A percentile compares a stretch with the other conserved stretches of the same genome.
These are phyloP conservation scores for Lasiommata megera DNA, from an alignment of 2,888 invertebrate genomes.

Conservation along the genomic window DNA sequence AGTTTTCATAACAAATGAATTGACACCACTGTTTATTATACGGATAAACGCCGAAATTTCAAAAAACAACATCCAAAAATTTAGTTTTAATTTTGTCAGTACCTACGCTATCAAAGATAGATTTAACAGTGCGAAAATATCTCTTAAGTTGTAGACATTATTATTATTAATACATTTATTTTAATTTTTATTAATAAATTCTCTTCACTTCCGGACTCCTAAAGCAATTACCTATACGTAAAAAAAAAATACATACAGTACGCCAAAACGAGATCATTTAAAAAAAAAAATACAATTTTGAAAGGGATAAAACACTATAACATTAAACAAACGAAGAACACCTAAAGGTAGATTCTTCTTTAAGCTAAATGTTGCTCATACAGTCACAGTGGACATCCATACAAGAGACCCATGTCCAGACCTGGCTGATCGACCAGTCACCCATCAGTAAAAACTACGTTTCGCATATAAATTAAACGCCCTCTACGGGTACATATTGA, in stretches of 20 bases:
- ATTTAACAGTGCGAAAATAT: slow-evolving; percentile 80
- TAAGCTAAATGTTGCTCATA: background rate
- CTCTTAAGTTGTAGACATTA: slow-evolving; percentile 62
- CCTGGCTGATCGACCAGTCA: background rate
- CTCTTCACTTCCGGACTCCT: slow-evolving; percentile 78
- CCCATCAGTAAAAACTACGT: background rate
- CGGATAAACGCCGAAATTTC: background rate
- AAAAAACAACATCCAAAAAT: slow-evolving; percentile 16
- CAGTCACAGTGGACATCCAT: background rate
- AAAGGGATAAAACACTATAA: slow-evolving; percentile 36
- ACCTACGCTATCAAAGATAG: slow-evolving; percentile 55
- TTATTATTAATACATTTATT: slow-evolving; percentile 5
- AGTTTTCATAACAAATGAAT: background rate
- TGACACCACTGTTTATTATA: background rate
- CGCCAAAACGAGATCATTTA: slow-evolving; percentile 80
- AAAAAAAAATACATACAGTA: slow-evolving; percentile 48
- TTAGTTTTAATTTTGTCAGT: slow-evolving; percentile 22
- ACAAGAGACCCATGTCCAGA: too few relatives aligned
- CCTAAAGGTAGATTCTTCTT: too few relatives aligned
- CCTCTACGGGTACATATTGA: slow-evolving; percentile 46
- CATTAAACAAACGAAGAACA: too few relatives aligned
- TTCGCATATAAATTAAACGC: background rate
- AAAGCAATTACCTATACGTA: slow-evolving; percentile 67
- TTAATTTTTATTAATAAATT: slow-evolving; percentile 71
- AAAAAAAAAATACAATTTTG: slow-evolving; percentile 74